These are phyloP conservation scores for Ooceraea biroi DNA, from an alignment of 1,140 invertebrate genomes.

Conservation along the genomic window DNA sequence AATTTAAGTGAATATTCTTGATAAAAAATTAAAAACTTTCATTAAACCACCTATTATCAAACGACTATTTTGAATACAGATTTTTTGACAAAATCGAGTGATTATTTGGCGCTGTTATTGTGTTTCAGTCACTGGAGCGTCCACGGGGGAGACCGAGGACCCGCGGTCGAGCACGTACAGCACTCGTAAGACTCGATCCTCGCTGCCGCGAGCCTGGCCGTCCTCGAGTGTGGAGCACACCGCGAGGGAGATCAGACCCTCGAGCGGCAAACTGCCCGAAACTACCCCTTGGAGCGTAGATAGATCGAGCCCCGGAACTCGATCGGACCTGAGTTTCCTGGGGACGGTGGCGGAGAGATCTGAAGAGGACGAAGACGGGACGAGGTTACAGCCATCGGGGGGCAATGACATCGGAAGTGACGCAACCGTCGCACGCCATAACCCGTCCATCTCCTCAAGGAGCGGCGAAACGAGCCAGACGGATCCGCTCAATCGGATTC, in stretches of 20 bases:
- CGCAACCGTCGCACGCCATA: conserved; percentile 22
- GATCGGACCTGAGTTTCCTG: conserved; percentile 44
- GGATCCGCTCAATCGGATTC: conserved; percentile 57
- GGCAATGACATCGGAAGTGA: conserved; percentile 19
- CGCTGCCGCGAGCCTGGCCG: conserved; percentile 42
- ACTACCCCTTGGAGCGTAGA: conserved; percentile 63
- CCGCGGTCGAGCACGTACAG: conserved; percentile 71
- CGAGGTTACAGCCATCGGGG: conserved; percentile 15
- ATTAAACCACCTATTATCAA: background rate
- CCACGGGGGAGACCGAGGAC: conserved; percentile 67
- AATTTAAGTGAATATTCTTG: background rate
- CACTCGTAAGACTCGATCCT: conserved; percentile 66
- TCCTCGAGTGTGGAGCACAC: conserved; percentile 56
- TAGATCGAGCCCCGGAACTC: conserved; percentile 35
- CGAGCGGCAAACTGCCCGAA: conserved; percentile 56
- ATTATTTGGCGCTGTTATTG: conserved; percentile 50
- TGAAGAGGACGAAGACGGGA: conserved; percentile 41
- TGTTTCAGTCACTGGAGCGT: conserved; percentile 80
- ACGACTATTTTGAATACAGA: background rate
- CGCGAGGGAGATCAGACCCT: conserved; percentile 39
- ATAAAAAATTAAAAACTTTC: background rate
- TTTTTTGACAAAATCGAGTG: background rate
- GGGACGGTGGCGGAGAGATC: conserved; percentile 39
- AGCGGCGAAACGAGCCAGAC: conserved; percentile 52
- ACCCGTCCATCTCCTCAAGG: conserved; percentile 48